These are phyloP conservation scores for Caranx ignobilis DNA, from an alignment of 2,113 vertebrate genomes.

Conservation along the genomic window DNA sequence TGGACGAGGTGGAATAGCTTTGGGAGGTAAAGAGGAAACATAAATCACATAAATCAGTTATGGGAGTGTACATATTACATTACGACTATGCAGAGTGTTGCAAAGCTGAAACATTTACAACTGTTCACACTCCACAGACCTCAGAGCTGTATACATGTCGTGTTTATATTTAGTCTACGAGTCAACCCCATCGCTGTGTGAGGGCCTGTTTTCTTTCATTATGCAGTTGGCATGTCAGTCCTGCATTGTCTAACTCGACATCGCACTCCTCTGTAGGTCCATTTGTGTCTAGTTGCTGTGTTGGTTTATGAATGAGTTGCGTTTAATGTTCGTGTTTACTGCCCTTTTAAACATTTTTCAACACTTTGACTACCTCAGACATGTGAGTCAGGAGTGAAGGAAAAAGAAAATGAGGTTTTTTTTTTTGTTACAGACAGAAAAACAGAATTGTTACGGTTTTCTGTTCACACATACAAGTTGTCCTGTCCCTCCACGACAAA, in stretches of 20 bases:
- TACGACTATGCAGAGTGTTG: not conserved
- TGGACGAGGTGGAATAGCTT: conserved; percentile 9
- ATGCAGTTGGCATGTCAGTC: not conserved
- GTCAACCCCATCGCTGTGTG: conserved; percentile 10
- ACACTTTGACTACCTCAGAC: conserved; percentile 14
- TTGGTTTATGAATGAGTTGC: not conserved
- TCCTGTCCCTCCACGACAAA: conserved; percentile 66
- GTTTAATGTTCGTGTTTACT: conserved; percentile 8
- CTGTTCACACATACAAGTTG: conserved; percentile 32
- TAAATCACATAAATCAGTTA: not conserved
- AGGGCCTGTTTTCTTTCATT: conserved; percentile 27
- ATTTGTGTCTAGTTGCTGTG: not conserved
- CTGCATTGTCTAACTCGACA: not conserved
- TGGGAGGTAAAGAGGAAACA: not conserved
- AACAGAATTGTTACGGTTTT: conserved; percentile 40
- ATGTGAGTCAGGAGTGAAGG: conserved; percentile 2
- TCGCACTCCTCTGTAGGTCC: not conserved
- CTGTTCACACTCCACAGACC: not conserved
- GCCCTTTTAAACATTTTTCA: conserved; percentile 29
- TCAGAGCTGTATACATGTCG: conserved; percentile 9
- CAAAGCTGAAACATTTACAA: not conserved
- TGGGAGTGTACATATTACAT: conserved; percentile 1
- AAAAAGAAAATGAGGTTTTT: conserved; percentile 4
- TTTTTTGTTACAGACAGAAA: conserved; percentile 31
- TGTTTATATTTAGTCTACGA: conserved; percentile 58